Evolutionary conservation across 2,113 vertebrate species (phyloP), one percentile per base, ranked within the genome.

Genomic region (Scolopax mira): DNA sequence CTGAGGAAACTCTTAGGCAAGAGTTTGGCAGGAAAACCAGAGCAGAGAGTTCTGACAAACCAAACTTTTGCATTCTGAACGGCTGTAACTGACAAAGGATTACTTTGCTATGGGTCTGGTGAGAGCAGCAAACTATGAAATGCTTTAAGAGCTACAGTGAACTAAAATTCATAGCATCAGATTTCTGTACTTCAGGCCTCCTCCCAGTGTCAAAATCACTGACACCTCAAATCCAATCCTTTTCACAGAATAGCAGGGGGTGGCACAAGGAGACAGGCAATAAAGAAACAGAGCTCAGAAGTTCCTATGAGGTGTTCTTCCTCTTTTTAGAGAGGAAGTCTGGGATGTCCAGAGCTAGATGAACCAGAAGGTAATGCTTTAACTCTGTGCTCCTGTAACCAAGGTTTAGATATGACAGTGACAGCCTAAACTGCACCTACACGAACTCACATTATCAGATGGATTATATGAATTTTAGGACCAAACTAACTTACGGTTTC

Each of bases 1-100:
- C 78, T 60, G 52, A 93, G 73, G 74, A 91, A 94, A 82, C 79
- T 69, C 85, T 84, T 88, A 88, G 70, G 61, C 11, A 91, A 93
- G 85, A 95, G 80, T 30, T 54, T 96, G 93, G 94, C 89, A 94
- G 66, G 30, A 73, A 94, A 94, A 94, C 10, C 33, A 79, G 44
- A 85, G 87, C 85, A 91, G 19, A 80, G 72, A 79, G 61, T 61
- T 44, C 62, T 60, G 79, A 85, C 81, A 79, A 93, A 75, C 57
- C 85, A 84, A 96, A 85, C 52, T 48, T 30, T 22, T 60, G 89
- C 93, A 78, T 51, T 95, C 77, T 81, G 80, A 84, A 62, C 81
- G 42, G 86, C 86, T 86, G 18, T 7, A 44, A 66, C 22, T 31
- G 83, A 73, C 65, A 89, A 64, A 81, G 73, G 48, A 77, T 67